Percentiles rank a stretch among this genome's conserved stretches.
These are phyloP conservation scores for Protonemura montana DNA, from an alignment of 2,888 invertebrate species.

Conservation along the genomic window DNA sequence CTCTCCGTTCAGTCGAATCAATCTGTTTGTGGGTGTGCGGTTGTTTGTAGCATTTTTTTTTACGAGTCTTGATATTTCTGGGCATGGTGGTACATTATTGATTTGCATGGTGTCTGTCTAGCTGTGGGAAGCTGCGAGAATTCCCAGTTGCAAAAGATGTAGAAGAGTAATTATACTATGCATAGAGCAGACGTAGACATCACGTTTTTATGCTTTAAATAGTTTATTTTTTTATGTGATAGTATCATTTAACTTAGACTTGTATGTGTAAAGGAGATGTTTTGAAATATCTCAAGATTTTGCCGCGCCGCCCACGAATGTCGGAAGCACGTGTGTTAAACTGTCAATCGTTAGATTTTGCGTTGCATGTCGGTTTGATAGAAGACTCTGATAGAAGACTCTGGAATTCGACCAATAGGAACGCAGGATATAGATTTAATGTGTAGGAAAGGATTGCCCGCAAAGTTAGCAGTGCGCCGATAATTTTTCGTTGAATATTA, in stretches of 20 bases:
- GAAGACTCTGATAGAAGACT: slow-evolving; percentile 61
- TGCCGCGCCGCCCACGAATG: slow-evolving; percentile 7
- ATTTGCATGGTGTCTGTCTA: background rate
- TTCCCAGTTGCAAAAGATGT: background rate
- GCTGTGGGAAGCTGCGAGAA: slow-evolving; percentile 5
- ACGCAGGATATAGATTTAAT: slow-evolving; percentile 51
- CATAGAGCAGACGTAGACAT: background rate
- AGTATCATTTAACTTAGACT: background rate
- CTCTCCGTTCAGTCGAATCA: background rate
- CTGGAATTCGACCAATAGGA: slow-evolving; percentile 56
- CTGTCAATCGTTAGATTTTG: background rate
- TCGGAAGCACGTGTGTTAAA: background rate
- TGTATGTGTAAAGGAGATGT: background rate
- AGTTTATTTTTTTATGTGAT: background rate
- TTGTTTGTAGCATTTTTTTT: background rate
- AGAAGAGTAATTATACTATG: background rate
- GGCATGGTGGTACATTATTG: slow-evolving; percentile 7
- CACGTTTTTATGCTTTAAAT: background rate
- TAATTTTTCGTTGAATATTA: slow-evolving; percentile 19
- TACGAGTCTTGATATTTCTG: background rate
- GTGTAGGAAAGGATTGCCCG: slow-evolving; percentile 48
- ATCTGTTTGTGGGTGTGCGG: background rate
- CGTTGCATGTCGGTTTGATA: slow-evolving; percentile 58
- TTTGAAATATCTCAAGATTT: background rate
- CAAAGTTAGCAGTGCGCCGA: slow-evolving; percentile 41